Evolutionary conservation across 2,888 invertebrate species (phyloP), one percentile per base, ranked within the genome.

Genomic region (Drosophila rellima): DNA sequence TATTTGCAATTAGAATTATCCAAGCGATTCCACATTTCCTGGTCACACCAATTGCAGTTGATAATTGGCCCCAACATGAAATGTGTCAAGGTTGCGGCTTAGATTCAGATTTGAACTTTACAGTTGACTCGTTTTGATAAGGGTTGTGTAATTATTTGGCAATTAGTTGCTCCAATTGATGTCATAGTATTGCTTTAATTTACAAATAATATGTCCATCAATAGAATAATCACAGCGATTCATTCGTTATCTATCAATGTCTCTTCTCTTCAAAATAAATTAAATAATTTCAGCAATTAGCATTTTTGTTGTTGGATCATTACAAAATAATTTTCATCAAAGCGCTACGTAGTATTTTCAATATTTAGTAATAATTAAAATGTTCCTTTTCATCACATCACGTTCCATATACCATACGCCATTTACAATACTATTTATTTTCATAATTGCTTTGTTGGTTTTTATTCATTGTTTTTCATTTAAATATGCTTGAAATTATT

Each of bases 401-500:
- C 29, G 40, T 15, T 13, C 17, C 50, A 17, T 20, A 33, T 31
- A 54, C 15, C 52, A 54, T 40, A 39, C 31, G 10, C n/a, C 55
- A 5, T 17, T 20, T 23, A 31, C 44, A 18, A 17, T 44, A 52
- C 37, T 31, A 52, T 42, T 31, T 37, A 44, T 33, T 44, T 64
- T 54, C 29, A 55, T n/a, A 65, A 48, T 60, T 64, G 61, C 61
- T 61, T 70, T 55, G 44, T 62, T 57, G 31, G 17, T 54, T 63
- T 57, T 76, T 45, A 71, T 44, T 61, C 18, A 55, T 44, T 42
- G 18, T 66, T 64, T 65, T 67, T 70, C 73, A 82, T 80, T 55
- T 68, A 48, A 74, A 70, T 75, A 74, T 81, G 82, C 85, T 82
- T 84, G 79, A 71, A 75, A 74, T 66, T 80, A 62, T 72, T 44